A percentile compares a stretch with the other conserved stretches of the same genome.
These are phyloP conservation scores for Anodontia alba DNA, from an alignment of 2,888 invertebrate genomes.

Conservation along the genomic window DNA sequence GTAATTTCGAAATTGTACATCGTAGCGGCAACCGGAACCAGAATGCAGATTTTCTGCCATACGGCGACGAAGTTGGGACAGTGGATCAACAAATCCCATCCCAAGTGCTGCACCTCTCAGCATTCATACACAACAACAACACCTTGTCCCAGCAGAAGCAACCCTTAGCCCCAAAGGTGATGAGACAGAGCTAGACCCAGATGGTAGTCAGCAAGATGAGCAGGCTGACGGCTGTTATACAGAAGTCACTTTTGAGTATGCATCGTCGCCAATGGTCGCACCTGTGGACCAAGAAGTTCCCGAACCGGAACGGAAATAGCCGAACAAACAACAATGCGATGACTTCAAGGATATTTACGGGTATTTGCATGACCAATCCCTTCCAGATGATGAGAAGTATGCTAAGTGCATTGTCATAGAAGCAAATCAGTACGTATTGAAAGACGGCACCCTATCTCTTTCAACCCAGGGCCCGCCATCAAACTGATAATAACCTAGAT, in stretches of 20 bases:
- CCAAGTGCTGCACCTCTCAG: no score
- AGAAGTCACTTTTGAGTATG: neutral
- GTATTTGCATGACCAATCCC: neutral
- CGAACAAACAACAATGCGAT: neutral
- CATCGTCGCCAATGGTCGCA: neutral
- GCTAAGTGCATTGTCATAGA: neutral
- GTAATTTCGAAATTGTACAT: constrained; percentile 38
- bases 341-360: neutral
- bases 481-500: constrained; percentile 15
- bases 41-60: constrained; percentile 44
- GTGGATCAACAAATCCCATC: no score
- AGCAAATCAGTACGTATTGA: constrained; percentile 7
- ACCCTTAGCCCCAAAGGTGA: neutral
- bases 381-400: constrained; percentile 9
- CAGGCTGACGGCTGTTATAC: neutral
- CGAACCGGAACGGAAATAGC: neutral
- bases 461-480: neutral
- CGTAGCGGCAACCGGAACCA: constrained; percentile 25
- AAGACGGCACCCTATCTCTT: constrained; percentile 10
- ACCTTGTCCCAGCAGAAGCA: no score
- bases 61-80: neutral
- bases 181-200: neutral
- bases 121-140: no score
- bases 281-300: neutral
- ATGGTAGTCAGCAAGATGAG: neutral